Percentiles rank a stretch among this genome's conserved stretches.
These are phyloP conservation scores for Astur gentilis DNA, from an alignment of 2,113 vertebrate species.

Conservation along the genomic window DNA sequence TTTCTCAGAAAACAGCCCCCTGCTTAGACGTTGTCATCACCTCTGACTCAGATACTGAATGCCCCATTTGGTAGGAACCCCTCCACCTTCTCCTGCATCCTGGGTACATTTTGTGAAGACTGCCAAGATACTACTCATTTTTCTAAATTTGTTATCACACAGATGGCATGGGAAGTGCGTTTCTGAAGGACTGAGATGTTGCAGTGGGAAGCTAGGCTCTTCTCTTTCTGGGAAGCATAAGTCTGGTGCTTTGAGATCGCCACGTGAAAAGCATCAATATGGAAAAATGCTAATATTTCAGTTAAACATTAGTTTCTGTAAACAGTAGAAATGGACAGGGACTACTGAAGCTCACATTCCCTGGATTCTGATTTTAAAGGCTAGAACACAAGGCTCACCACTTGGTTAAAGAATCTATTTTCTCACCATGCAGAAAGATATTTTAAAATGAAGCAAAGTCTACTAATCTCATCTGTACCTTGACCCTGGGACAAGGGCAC, in stretches of 20 bases:
- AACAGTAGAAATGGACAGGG: not conserved
- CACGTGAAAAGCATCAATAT: not conserved
- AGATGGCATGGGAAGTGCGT: slow-evolving; percentile 26
- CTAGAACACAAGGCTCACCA: not conserved
- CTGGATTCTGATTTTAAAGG: not conserved
- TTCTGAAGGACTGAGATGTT: slow-evolving; percentile 9
- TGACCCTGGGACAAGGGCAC: not conserved
- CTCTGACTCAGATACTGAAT: slow-evolving; percentile 12
- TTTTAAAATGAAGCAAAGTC: not conserved
- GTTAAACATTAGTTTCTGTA: not conserved
- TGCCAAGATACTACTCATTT: slow-evolving; percentile 37
- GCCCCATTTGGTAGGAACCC: not conserved
- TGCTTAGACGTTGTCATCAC: not conserved
- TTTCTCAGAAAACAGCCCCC: slow-evolving; percentile 17
- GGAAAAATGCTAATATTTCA: not conserved
- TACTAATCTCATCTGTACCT: not conserved
- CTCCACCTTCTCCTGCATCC: not conserved
- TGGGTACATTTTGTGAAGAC: not conserved
- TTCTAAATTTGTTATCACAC: slow-evolving; percentile 31
- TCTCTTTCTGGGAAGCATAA: not conserved
- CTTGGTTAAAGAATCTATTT: not conserved
- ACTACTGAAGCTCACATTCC: not conserved
- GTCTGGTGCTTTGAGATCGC: not conserved
- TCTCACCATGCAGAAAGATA: not conserved
- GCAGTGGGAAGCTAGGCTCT: not conserved